Evolutionary conservation across 2,113 vertebrate species (phyloP), one percentile per base, ranked within the genome.

Genomic region (Ciconia maguari): DNA sequence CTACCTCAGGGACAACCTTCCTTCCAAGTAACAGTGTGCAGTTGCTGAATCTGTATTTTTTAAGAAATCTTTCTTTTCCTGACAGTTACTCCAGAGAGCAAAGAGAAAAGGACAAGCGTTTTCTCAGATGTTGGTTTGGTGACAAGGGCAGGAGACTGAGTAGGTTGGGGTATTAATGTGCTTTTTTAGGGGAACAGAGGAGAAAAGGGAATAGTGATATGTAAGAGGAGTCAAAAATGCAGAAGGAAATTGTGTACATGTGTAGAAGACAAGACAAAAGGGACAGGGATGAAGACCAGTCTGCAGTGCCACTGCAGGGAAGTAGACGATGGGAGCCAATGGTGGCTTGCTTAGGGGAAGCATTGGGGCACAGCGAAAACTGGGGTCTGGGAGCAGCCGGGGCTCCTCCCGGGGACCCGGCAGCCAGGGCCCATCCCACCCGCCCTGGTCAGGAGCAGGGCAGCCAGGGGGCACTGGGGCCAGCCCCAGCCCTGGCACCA

Each of bases 41-140:
- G 83, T 92, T 97, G 97, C 97, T 97, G 97, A 98, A 86, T 97
- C 74, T 92, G 75, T 94, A 18, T 92, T 95, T 95, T 90, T 60
- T 2, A 75, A 90, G 42, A 75, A 91, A 96, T 62, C 60, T 83
- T 58, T 58, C 18, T 76, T 96, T 87, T 79, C 54, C 87, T 93
- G 62, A 41, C 78, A 94, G 85, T 66, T 68, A 92, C 61, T 92
- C 88, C 57, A 93, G 75, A 89, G 70, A 84, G 30, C 85, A 64
- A 84, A 93, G 81, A 92, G 91, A 91, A 96, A 96, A 94, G 79
- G 48, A 86, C 79, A 90, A 83, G 26, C 70, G 64, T 94, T 96
- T 95, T 93, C 64, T 96, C 83, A 90, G 78, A 90, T 92, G 93
- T 55, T 88, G 49, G 17, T 86, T 95, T 94, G 89, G 79, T 93